Base-by-base conservation (phyloP, 2,888 invertebrate species). In the Cremastinae sp. region DNA sequence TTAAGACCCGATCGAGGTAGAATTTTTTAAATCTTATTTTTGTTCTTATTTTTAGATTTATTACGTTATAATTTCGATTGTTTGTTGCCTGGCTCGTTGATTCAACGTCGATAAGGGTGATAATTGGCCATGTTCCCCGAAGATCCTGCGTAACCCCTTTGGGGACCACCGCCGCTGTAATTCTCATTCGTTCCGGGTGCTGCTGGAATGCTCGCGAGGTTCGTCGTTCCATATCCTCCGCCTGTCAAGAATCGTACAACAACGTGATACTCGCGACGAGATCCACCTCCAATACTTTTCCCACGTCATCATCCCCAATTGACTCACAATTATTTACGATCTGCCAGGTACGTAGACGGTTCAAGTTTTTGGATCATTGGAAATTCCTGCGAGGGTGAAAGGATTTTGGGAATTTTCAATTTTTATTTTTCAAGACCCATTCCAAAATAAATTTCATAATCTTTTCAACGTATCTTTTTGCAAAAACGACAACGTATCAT, bases 81-180 rank as follows among this genome's bases (percentile, higher is more conserved):
- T 51, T 55, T 56, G 45, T 69, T 18, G 41, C 66, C 39, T 9
- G 20, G 20, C 20, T 20, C 62, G 64, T 74, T 5, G 28, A 28
- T 28, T 75, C 86, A 88, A 81, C 88, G 88, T 71, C 88, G 87
- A 71, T 88, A 88, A 39, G 88, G 88, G 83, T 88, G 88, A 76
- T 88, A 88, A 83, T 85, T 88, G 84, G 84, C 87, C 83, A 78
- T 80, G 83, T 78, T 85, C 78, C 82, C 78, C 62, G 86, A 78
- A 43, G 85, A 78, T 78, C 83, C 84, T 56, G 85, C 74, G 74
- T 87, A 86, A 78, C 83, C 83, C 81, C 86, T 83, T 82, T 86
- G 86, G 74, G 88, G 88, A 41, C 88, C 87, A 68, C 84, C 84
- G 35, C 79, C 65, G 75, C 81, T 80, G 59, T 79, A 74, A 84